Percentiles rank a stretch among this genome's conserved stretches.
Evolutionary conservation across 2,113 vertebrate species (phyloP).

Genomic region (Stegostoma tigrinum): DNA sequence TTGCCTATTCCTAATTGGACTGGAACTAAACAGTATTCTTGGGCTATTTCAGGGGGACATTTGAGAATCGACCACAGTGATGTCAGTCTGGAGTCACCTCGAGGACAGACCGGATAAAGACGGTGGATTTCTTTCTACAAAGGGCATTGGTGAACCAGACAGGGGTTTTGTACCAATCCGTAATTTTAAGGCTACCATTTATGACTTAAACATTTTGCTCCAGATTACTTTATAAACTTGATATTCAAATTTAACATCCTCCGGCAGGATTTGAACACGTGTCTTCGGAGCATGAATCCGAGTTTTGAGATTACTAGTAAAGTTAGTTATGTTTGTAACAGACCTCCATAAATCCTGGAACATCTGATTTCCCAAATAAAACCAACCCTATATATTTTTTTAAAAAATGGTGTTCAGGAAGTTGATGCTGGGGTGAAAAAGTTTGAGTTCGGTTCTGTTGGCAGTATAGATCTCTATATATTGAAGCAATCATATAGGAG

Average conservation of each 20-base stretch:
- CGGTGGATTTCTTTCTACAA: not conserved
- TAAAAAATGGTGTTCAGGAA: not conserved
- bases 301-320: not conserved
- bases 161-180: not conserved
- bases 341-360: not conserved
- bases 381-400: not conserved
- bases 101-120: not conserved
- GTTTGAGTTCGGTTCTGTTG: slow-evolving; percentile 1
- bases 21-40: not conserved
- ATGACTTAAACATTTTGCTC: not conserved
- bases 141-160: too few species aligned
- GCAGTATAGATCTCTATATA: slow-evolving; percentile 8
- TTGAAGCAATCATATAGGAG: slow-evolving; percentile 37
- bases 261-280: not conserved
- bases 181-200: not conserved
- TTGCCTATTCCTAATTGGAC: not conserved
- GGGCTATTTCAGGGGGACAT: not conserved
- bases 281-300: not conserved
- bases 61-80: not conserved
- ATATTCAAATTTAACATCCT: not conserved
- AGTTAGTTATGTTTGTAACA: not conserved
- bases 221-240: not conserved
- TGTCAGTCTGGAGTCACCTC: not conserved
- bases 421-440: not conserved
- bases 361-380: not conserved